These are phyloP conservation scores for Unio pictorum DNA, from an alignment of 2,888 invertebrate species.

Conservation along the genomic window DNA sequence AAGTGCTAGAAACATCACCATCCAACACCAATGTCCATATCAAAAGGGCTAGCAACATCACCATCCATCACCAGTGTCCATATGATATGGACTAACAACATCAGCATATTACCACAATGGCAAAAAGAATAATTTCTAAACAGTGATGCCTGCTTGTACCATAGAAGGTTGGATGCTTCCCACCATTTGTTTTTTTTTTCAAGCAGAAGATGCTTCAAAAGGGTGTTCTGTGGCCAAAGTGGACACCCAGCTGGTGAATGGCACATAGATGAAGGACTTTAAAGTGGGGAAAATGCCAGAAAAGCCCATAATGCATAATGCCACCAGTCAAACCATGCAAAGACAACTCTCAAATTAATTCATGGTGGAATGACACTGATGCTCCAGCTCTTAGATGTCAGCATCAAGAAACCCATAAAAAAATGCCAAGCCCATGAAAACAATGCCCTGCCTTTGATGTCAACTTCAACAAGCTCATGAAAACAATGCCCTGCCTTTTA, in stretches of 20 bases:
- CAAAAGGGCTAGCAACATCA: slow-evolving; percentile 2
- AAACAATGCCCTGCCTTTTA: too few species aligned
- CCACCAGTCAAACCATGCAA: too few species aligned
- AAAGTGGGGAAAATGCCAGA: too few species aligned
- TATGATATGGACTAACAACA: slow-evolving; percentile 2
- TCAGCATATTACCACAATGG: slow-evolving; percentile 12
- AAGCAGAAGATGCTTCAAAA: slow-evolving; percentile 5
- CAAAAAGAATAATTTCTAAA: slow-evolving; percentile 22
- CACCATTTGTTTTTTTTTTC: not conserved
- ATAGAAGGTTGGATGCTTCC: not conserved
- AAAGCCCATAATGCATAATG: too few species aligned
- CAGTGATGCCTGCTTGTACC: slow-evolving; percentile 8
- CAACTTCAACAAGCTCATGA: too few species aligned
- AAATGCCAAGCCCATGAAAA: too few species aligned
- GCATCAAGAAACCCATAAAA: slow-evolving; percentile 4
- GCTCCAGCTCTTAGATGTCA: slow-evolving; percentile 7
- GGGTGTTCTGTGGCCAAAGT: not conserved
- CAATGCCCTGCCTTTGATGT: too few species aligned
- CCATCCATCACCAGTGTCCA: slow-evolving; percentile 5
- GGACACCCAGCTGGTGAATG: too few species aligned
- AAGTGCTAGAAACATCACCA: slow-evolving; percentile 9
- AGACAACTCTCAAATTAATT: not conserved
- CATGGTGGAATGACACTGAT: slow-evolving; percentile 5
- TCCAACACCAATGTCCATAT: too few species aligned
- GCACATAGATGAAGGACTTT: too few species aligned